Base-by-base conservation (phyloP, 2,113 vertebrate species). In the Sander vitreus region DNA sequence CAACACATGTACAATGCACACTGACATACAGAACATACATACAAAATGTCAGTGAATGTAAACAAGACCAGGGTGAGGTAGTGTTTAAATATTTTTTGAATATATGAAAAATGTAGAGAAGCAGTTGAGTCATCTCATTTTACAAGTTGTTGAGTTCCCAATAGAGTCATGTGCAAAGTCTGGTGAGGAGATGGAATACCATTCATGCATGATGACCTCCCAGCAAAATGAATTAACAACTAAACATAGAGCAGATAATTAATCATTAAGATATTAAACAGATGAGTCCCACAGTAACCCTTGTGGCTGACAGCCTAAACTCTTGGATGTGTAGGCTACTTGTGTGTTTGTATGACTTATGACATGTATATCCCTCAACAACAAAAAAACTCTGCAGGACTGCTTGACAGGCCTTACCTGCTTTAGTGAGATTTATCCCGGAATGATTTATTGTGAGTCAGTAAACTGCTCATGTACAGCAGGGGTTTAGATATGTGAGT, bases 361-460 rank as follows among this genome's bases (percentile, higher is more conserved):
- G 77, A 74, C 73, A 65, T 76, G 70, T 30, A 78, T 64, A 78
- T 78, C 63, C 47, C 66, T 74, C 53, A 79, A 39, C 9, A 43
- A 43, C 2, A 43, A 43, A 11, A 78, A 81, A 75, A 67, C 74
- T 67, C 72, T 54, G 12, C 55, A 59, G 62, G 39, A 74, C 57
- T 50, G 50, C 73, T 70, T 86, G 63, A 85, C 62, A 86, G 53
- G 27, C 55, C 23, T 48, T 68, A 68, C 55, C 66, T 74, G 62
- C 72, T 73, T 80, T 73, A 70, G 64, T 6, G 19, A 77, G 45
- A 88, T 59, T 86, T 73, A 88, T 80, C 73, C 64, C 0, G 0
- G 25, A 43, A 78, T 69, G 76, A 81, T 80, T 76, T 80, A 85
- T 63, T 68, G 59, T 80, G 62, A 66, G 65, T 72, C 78, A 89